phyloP scores from a whole-genome alignment of 2,888 invertebrate species.

The Smittia aterrima region DNA sequence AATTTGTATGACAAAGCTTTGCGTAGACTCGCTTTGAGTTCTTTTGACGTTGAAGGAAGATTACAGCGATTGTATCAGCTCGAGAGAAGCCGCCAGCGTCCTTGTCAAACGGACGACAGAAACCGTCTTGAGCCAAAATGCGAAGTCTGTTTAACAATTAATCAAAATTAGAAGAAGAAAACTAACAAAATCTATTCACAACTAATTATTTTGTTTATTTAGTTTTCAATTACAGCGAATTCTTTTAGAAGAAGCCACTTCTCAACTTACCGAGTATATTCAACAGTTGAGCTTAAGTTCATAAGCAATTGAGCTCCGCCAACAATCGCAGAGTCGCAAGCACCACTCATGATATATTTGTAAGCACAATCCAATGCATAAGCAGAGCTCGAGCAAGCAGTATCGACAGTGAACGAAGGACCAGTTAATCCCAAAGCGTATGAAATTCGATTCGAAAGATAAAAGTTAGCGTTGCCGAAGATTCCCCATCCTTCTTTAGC shows the following conservation, averaged over 20 bases:
- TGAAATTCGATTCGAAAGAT: conserved; percentile 81
- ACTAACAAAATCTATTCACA: no score
- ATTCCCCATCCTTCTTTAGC: conserved; percentile 32
- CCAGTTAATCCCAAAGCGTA: conserved; percentile 87
- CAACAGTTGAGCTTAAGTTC: conserved; percentile 81
- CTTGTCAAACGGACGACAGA: conserved; percentile 42
- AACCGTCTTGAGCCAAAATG: conserved; percentile 46
- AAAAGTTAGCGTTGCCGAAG: conserved; percentile 34
- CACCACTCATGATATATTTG: conserved; percentile 66
- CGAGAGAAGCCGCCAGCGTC: conserved; percentile 62
- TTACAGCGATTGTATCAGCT: conserved; percentile 54
- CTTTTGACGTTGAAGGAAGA: conserved; percentile 58
- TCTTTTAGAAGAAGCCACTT: no score
- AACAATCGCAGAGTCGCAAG: conserved; percentile 79
- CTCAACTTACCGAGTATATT: conserved; percentile 67
- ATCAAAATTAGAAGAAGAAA: no score
- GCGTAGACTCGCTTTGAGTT: conserved; percentile 62
- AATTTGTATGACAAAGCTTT: conserved; percentile 61
- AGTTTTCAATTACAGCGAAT: no score
- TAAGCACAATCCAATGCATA: conserved; percentile 81
- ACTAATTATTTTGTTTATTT: no score
- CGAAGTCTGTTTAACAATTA: conserved; percentile 48
- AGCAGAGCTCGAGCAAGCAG: conserved; percentile 90
- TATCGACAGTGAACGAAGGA: conserved; percentile 85
- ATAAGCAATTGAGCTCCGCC: conserved; percentile 78